Conservation (phyloP, 1,140 invertebrate genomes). For the Megathymus violae region DNA sequence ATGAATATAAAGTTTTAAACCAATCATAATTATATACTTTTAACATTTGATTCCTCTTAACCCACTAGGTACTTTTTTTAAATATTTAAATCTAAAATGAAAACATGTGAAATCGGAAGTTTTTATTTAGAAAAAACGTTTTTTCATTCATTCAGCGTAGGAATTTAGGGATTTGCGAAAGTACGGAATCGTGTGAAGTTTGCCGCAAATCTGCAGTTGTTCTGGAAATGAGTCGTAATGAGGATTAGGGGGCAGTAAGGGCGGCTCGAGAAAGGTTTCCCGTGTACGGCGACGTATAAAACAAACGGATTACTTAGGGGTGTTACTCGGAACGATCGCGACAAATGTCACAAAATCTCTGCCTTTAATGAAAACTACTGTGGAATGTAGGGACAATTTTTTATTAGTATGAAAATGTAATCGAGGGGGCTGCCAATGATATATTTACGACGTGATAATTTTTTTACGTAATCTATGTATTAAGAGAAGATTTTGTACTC, state of each 20-base stretch:
- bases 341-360: neutral
- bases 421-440: too few relatives aligned
- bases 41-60: too few relatives aligned
- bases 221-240: neutral
- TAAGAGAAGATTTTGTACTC: too few relatives aligned
- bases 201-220: neutral
- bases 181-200: neutral
- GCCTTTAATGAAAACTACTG: neutral
- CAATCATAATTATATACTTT: too few relatives aligned
- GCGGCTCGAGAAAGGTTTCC: neutral
- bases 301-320: neutral
- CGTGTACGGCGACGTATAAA: neutral
- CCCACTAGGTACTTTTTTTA: too few relatives aligned
- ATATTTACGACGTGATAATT: too few relatives aligned
- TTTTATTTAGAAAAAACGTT: too few relatives aligned
- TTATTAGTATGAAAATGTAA: neutral
- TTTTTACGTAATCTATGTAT: too few relatives aligned
- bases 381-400: neutral
- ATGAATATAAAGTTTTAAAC: too few relatives aligned
- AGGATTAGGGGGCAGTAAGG: neutral
- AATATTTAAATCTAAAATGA: too few relatives aligned
- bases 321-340: neutral
- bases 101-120: too few relatives aligned
- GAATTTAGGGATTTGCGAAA: neutral
- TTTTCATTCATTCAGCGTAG: neutral